phyloP scores from a whole-genome alignment of 2,113 vertebrate genomes.

The Caranx melampygus region DNA sequence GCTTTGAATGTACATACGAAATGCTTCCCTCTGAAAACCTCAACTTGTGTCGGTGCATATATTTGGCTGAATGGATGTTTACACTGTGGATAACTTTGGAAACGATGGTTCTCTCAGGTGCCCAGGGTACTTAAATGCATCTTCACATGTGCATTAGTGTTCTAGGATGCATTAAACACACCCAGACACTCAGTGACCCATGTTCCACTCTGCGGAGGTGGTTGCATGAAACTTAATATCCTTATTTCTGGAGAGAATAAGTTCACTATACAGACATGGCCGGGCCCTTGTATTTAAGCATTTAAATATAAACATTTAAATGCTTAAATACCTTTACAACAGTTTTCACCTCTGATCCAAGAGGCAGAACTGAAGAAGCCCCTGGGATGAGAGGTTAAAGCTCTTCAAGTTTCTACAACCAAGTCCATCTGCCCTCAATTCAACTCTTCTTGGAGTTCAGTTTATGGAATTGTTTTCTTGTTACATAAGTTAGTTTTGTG shows the following conservation, averaged over 20 bases:
- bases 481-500: constrained; percentile 14
- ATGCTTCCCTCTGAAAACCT: constrained; percentile 25
- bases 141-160: constrained; percentile 4
- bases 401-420: too few relatives aligned
- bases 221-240: neutral
- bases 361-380: too few relatives aligned
- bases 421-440: too few relatives aligned
- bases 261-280: neutral
- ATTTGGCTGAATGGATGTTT: constrained; percentile 23
- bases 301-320: neutral
- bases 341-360: neutral
- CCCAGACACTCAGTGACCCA: constrained; percentile 18
- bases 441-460: neutral
- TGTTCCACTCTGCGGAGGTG: constrained; percentile 1
- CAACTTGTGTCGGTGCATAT: constrained; percentile 65
- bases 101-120: constrained; percentile 10
- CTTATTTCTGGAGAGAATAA: neutral
- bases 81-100: constrained; percentile 13
- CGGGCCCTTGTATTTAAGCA: too few relatives aligned
- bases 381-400: too few relatives aligned
- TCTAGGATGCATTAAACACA: constrained; percentile 10
- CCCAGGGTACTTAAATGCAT: constrained; percentile 9
- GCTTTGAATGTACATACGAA: constrained; percentile 13
- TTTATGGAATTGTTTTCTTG: neutral
- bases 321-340: neutral